Conservation (phyloP, 1,140 invertebrate species). For the Drosophila pallidifrons region DNA sequence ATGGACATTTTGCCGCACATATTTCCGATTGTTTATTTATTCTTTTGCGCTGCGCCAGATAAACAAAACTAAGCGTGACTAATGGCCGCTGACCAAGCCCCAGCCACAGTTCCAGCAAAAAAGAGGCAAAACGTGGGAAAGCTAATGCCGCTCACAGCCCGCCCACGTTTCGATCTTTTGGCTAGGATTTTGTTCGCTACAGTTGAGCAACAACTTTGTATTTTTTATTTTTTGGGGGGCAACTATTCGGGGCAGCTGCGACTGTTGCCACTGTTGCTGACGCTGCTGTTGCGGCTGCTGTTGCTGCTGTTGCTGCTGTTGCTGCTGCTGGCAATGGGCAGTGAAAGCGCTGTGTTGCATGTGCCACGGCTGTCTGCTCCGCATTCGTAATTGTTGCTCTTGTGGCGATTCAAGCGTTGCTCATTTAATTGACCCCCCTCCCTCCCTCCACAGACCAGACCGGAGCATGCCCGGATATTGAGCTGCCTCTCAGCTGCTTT, state of each 20-base stretch:
- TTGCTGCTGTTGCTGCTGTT: not conserved
- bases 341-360: slow-evolving; percentile 52
- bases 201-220: slow-evolving; percentile 10
- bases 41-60: slow-evolving; percentile 30
- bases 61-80: slow-evolving; percentile 49
- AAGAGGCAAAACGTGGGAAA: slow-evolving; percentile 41
- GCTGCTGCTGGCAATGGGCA: slow-evolving; percentile 13
- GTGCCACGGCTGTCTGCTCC: slow-evolving; percentile 52
- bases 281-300: not conserved
- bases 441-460: slow-evolving; percentile 8
- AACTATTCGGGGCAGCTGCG: slow-evolving; percentile 4
- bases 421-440: slow-evolving; percentile 40
- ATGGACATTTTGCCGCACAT: slow-evolving; percentile 28
- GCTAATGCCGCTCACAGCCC: slow-evolving; percentile 6
- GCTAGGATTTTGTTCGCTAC: slow-evolving; percentile 37
- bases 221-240: not conserved
- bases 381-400: slow-evolving; percentile 56
- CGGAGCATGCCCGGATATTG: slow-evolving; percentile 43
- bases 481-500: slow-evolving; percentile 11
- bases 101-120: not conserved
- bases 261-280: not conserved
- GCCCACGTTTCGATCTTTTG: slow-evolving; percentile 52
- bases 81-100: slow-evolving; percentile 55
- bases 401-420: slow-evolving; percentile 53
- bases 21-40: slow-evolving; percentile 50